A percentile compares a stretch with the other conserved stretches of the same genome.
phyloP scores from a whole-genome alignment of 2,797 vertebrate genomes.

The Sebastes nivosus region DNA sequence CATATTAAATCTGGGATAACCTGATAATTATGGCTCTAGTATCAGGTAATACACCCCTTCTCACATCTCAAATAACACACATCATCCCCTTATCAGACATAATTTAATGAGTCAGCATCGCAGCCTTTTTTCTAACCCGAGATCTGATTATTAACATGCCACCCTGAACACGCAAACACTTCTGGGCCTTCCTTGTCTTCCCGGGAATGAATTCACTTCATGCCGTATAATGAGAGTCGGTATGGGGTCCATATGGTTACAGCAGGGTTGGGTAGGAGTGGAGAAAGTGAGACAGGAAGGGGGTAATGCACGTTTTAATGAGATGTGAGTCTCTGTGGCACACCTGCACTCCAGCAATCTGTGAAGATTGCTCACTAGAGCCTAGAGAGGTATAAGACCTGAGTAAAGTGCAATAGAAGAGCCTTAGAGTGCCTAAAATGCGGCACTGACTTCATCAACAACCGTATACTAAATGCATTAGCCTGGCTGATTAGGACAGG shows the following conservation, averaged over 20 bases:
- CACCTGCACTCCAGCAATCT: conserved; percentile 68
- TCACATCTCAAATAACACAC: conserved; percentile 2
- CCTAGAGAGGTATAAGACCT: conserved; percentile 48
- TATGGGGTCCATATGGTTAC: conserved; percentile 84
- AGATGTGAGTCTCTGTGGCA: conserved; percentile 73
- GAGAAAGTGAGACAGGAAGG: conserved; percentile 56
- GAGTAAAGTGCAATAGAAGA: conserved; percentile 44
- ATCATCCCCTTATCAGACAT: conserved; percentile 14
- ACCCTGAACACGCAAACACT: conserved; percentile 50
- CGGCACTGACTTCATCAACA: conserved; percentile 30
- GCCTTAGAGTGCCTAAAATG: conserved; percentile 33
- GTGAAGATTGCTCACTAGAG: conserved; percentile 66
- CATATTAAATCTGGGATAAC: neutral
- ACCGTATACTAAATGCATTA: conserved; percentile 32
- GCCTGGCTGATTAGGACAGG: conserved; percentile 31
- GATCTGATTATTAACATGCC: conserved; percentile 66
- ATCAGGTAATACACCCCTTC: neutral
- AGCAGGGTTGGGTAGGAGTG: conserved; percentile 58
- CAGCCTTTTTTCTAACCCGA: conserved; percentile 26
- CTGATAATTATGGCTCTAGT: neutral
- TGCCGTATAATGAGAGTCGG: conserved; percentile 81
- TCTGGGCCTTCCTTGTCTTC: conserved; percentile 59
- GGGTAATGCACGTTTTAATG: conserved; percentile 81
- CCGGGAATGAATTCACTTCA: conserved; percentile 73
- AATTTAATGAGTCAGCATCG: conserved; percentile 59